A percentile compares a stretch with the other conserved stretches of the same genome.
These are phyloP conservation scores for Platysteira castanea DNA, from an alignment of 2,113 vertebrate genomes.

Conservation along the genomic window DNA sequence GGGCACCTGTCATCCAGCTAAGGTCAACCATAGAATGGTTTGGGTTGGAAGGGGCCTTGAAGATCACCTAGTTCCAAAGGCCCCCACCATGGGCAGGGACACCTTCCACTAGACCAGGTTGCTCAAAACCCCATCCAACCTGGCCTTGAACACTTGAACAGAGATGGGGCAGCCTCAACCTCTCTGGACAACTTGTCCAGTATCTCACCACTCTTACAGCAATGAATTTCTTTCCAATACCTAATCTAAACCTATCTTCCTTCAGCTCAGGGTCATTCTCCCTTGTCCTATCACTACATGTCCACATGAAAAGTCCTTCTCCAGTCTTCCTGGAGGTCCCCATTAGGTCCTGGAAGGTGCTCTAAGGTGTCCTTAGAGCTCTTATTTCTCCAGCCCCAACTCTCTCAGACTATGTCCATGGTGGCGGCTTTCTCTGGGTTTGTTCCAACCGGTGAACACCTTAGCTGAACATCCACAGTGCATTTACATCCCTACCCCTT, in stretches of 20 bases:
- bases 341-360: background rate
- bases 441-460: no score
- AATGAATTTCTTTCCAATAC: background rate
- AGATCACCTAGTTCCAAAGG: background rate
- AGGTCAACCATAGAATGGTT: background rate
- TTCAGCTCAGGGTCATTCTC: background rate
- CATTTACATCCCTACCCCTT: rapidly evolving
- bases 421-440: background rate
- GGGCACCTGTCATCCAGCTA: background rate
- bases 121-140: background rate
- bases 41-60: background rate
- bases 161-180: background rate
- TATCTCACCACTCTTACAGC: background rate
- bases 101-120: background rate
- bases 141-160: background rate
- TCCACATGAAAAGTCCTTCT: background rate
- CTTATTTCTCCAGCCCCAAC: rapidly evolving
- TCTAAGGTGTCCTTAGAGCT: background rate
- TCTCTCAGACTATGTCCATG: background rate
- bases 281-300: background rate
- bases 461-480: background rate
- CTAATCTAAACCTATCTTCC: background rate
- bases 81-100: background rate
- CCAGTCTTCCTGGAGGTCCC: no score
- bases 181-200: background rate